These are phyloP conservation scores for Oscheius sp. DNA, from an alignment of 2,888 invertebrate genomes.

Conservation along the genomic window DNA sequence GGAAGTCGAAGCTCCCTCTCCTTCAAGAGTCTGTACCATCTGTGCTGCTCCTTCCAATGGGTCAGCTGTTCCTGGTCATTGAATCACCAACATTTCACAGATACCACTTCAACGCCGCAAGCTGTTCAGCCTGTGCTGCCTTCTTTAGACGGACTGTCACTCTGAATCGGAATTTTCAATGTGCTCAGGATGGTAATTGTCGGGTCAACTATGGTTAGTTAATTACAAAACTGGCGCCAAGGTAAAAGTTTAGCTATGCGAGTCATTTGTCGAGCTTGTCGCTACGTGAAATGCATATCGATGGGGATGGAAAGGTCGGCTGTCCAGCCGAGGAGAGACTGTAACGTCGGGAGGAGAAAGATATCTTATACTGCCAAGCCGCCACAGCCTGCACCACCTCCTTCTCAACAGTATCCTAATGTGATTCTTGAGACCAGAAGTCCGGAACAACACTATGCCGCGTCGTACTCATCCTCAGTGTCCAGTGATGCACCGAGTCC, in stretches of 20 bases:
- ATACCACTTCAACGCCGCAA: constrained; percentile 59
- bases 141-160: constrained; percentile 62
- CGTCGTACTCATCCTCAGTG: constrained; percentile 49
- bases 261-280: constrained; percentile 60
- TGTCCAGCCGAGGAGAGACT: constrained; percentile 60
- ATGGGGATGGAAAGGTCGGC: constrained; percentile 60
- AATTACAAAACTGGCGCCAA: background rate
- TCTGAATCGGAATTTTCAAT: constrained; percentile 53
- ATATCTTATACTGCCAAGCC: constrained; percentile 39
- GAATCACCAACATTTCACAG: constrained; percentile 26
- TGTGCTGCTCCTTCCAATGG: constrained; percentile 62
- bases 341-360: constrained; percentile 57
- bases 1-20: constrained; percentile 26
- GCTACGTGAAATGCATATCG: constrained; percentile 54
- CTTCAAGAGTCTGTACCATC: constrained; percentile 48
- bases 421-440: background rate
- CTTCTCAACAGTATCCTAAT: background rate
- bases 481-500: constrained; percentile 46
- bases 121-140: constrained; percentile 62
- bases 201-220: constrained; percentile 52
- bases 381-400: constrained; percentile 35
- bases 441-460: constrained; percentile 44
- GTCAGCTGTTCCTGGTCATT: constrained; percentile 28
- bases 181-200: constrained; percentile 49
- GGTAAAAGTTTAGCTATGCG: constrained; percentile 49